Evolutionary conservation across 1,140 invertebrate species (phyloP), one percentile per base, ranked within the genome.

Genomic region (Drosophila obscura): DNA sequence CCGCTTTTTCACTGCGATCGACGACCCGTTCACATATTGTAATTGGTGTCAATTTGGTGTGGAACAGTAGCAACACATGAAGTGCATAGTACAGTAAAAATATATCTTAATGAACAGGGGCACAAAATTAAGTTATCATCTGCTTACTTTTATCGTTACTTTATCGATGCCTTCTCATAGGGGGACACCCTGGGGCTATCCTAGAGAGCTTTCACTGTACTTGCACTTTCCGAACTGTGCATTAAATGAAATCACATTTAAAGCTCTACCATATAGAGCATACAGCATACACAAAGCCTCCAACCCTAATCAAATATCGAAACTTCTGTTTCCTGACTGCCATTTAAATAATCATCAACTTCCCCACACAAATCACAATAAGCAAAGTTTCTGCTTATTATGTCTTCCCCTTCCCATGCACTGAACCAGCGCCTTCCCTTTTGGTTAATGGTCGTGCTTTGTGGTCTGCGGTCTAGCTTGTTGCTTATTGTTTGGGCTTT

Each of bases 1-100:
- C 26, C 28, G 35, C 35, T 46, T 35, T 50, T 50, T 49, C 28
- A 31, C 19, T 48, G 31, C 50, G 66, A 82, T 76, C 78, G 65
- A 67, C 59, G 77, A 77, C 46, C 67, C 62, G 16, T 66, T 49
- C 50, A 46, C 66, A 75, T 82, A 19, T 19, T 19, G 19, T 19
- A 88, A 88, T 88, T 87, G 83, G 60, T 53, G 71, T 85, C 83
- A 87, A 79, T 79, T 87, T 66, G 28, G 55, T 58, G 66, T 50
- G 51, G 51, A 9, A 31, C 63, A 68, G 31, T 15, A 49, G 28
- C 45, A 41, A 9, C 31, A 45, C 16, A 31, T 13, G 11, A 13
- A 39, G 1, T 1, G 11, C 11, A 39, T 13, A 4, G 11, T 11
- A 50, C 15, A 44, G 5, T 9, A 28, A 59, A 11, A 28, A 9